phyloP scores from a whole-genome alignment of 2,797 vertebrate species.

The Urosaurus nigricauda region DNA sequence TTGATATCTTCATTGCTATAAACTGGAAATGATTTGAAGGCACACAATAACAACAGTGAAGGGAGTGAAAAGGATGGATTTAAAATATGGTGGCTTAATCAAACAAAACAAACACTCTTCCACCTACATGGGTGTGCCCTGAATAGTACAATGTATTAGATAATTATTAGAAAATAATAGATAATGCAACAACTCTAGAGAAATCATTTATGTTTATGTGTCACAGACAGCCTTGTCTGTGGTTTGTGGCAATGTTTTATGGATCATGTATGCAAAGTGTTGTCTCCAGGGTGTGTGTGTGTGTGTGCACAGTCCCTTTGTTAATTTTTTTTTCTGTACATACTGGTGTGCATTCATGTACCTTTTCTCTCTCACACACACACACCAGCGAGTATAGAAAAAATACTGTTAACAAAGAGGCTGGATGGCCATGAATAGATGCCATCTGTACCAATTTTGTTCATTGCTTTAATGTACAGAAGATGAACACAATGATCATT shows the following conservation, averaged over 20 bases:
- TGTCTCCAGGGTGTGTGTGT: not conserved
- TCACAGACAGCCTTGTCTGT: not conserved
- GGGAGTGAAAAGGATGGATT: not conserved
- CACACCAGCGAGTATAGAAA: not conserved
- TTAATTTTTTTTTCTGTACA: too few species aligned
- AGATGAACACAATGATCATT: not conserved
- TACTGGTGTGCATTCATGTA: too few species aligned
- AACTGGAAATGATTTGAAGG: too few species aligned
- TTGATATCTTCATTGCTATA: too few species aligned
- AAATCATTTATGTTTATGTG: not conserved
- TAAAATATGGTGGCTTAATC: not conserved
- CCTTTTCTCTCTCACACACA: not conserved
- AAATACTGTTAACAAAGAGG: not conserved
- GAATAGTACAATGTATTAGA: not conserved
- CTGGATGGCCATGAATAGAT: not conserved
- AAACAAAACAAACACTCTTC: not conserved
- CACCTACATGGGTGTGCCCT: not conserved
- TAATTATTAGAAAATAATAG: not conserved
- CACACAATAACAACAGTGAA: not conserved
- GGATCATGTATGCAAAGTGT: not conserved
- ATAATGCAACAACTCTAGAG: not conserved
- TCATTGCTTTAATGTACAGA: not conserved
- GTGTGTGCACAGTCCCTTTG: too few species aligned
- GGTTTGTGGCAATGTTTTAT: too few species aligned
- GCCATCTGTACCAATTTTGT: not conserved